A percentile compares a stretch with the other conserved stretches of the same genome.
Evolutionary conservation across 2,888 invertebrate species (phyloP).

Genomic region (Ophraella communa): DNA sequence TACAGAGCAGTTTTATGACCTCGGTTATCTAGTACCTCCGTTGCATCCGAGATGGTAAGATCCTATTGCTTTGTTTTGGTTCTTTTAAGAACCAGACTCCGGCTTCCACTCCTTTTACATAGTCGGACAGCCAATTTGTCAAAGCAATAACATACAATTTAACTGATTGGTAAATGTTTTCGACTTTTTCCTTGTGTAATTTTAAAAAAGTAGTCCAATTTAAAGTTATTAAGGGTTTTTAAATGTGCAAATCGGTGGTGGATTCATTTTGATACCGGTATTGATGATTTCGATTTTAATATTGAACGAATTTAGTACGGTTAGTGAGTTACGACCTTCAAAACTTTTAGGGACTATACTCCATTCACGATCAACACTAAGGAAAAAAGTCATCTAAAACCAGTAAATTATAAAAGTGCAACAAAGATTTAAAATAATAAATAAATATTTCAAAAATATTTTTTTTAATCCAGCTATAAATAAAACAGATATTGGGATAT

Average conservation of each 20-base stretch:
- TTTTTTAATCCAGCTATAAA: too few species aligned
- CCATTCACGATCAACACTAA: too few species aligned
- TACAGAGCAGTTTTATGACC: background rate
- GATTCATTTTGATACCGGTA: background rate
- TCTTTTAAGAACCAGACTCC: background rate
- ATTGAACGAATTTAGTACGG: background rate
- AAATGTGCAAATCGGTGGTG: background rate
- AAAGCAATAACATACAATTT: background rate
- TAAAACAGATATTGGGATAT: too few species aligned
- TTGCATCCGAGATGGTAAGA: background rate
- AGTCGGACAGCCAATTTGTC: slow-evolving; percentile 1
- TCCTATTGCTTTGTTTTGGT: background rate
- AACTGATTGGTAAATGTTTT: background rate
- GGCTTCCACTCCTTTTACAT: background rate
- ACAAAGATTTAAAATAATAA: too few species aligned
- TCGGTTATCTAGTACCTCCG: background rate
- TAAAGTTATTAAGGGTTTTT: background rate
- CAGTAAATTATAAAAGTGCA: too few species aligned
- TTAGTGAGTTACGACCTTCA: background rate
- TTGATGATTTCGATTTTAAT: background rate
- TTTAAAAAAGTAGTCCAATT: background rate
- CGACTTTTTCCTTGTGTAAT: background rate
- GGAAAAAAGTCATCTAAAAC: background rate
- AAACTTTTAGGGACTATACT: too few species aligned
- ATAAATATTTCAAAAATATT: too few species aligned